These are phyloP conservation scores for Bombyx mandarina DNA, from an alignment of 1,140 invertebrate genomes.

Conservation along the genomic window DNA sequence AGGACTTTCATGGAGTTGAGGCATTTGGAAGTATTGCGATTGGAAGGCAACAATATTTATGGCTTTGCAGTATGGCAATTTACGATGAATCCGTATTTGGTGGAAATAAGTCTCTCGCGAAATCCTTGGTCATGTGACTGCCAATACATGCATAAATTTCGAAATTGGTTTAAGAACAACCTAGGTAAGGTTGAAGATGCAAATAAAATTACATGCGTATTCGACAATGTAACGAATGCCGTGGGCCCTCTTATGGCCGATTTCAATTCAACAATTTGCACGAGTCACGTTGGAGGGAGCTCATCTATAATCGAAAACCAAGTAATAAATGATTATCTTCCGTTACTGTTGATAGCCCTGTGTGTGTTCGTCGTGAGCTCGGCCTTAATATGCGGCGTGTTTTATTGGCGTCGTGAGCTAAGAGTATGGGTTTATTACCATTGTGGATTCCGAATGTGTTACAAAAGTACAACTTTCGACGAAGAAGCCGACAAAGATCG, in stretches of 20 bases:
- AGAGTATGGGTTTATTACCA: constrained; percentile 90
- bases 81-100: constrained; percentile 81
- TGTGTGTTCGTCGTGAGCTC: constrained; percentile 81
- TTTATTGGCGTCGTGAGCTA: constrained; percentile 87
- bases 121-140: constrained; percentile 95
- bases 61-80: constrained; percentile 86
- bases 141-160: constrained; percentile 82
- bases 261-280: constrained; percentile 79
- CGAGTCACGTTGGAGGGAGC: constrained; percentile 75
- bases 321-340: constrained; percentile 85
- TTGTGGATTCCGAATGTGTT: constrained; percentile 87
- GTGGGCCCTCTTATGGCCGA: constrained; percentile 75
- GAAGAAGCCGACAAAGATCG: constrained; percentile 85
- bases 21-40: constrained; percentile 84
- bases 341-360: constrained; percentile 81
- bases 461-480: constrained; percentile 83
- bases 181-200: constrained; percentile 82
- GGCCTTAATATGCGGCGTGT: constrained; percentile 79
- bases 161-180: constrained; percentile 82
- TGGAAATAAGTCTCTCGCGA: constrained; percentile 82
- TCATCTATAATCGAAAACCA: constrained; percentile 80
- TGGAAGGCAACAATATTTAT: constrained; percentile 88
- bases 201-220: constrained; percentile 77
- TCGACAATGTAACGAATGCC: constrained; percentile 76
- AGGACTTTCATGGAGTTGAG: constrained; percentile 86